Base-by-base conservation (phyloP, 1,140 invertebrate species). In the Panagrolaimus sp. region DNA sequence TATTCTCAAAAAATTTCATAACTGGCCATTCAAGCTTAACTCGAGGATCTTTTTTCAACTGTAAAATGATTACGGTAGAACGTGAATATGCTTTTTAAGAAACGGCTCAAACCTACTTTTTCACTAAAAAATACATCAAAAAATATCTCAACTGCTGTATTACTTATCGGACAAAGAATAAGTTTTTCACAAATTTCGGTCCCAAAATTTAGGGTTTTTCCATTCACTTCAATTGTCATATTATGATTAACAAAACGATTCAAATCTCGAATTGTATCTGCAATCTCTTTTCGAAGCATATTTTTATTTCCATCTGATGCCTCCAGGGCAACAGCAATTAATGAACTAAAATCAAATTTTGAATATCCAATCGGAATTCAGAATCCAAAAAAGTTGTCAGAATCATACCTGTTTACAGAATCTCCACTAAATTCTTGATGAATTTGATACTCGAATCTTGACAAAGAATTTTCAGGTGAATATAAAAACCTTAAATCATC, bases 1-100 rank as follows among this genome's bases (percentile, higher is more conserved):
- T 80, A 26, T 77, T 80, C 44, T 82, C 80, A 69, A 80, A 81
- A 48, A 81, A 82, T 38, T 83, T 78, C 69, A 81, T 70, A 28
- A 78, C 76, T 1, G 80, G 80, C 69, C 79, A 81, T 47, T 82
- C 74, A 62, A 81, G 43, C 28, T 71, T 65, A 21, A 81, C 72
- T 44, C 78, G 72, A 7, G 71, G 67, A 47, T 82, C 80, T 38
- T 79, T 76, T 17, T 74, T 70, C 14, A 81, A 72, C 79, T 81
- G n/a, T 74, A 76, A 69, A 14, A 14, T 14, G 38, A 10, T 46
- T 63, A 14, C 15, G 7, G 9, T n/a, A 5, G n/a, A 9, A 1
- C 68, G 15, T 64, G 14, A n/a, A n/a, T n/a, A n/a, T n/a, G 14
- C 26, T 32, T 52, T 15, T 43, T 43, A n/a, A 6, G 10, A 28